Percentiles rank a stretch among this genome's conserved stretches.
Conservation (phyloP, 2,888 invertebrate genomes). For the Sphaeridia pumilis region DNA sequence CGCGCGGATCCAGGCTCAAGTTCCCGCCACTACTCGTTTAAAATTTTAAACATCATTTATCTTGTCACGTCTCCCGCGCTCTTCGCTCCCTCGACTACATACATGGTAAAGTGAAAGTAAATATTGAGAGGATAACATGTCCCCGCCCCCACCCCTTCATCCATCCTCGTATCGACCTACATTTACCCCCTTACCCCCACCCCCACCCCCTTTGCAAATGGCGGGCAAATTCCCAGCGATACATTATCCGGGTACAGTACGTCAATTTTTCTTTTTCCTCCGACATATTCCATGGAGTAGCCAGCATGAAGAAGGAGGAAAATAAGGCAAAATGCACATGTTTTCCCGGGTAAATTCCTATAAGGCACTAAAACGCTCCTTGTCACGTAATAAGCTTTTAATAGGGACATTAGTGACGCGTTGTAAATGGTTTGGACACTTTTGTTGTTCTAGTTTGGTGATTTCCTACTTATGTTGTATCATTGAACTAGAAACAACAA, state of each 20-base stretch:
- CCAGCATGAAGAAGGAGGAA: background rate
- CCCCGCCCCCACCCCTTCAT: too few relatives aligned
- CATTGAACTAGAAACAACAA: too few relatives aligned
- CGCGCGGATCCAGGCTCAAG: too few relatives aligned
- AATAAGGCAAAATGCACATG: background rate
- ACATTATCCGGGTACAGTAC: too few relatives aligned
- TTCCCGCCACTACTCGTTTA: constrained; percentile 1
- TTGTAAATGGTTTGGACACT: background rate
- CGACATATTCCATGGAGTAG: too few relatives aligned
- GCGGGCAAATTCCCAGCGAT: background rate
- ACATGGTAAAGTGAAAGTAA: background rate
- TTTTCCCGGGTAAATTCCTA: background rate
- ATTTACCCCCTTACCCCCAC: background rate
- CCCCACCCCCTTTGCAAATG: background rate
- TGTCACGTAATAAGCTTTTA: constrained; percentile 4
- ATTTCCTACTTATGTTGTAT: too few relatives aligned
- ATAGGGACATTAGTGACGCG: background rate
- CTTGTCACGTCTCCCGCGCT: background rate
- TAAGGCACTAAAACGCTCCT: background rate
- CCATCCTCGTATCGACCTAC: background rate
- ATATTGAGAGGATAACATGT: background rate
- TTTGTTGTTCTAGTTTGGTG: too few relatives aligned
- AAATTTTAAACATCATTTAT: constrained; percentile 4
- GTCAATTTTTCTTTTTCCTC: too few relatives aligned
- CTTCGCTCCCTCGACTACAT: background rate